phyloP scores from a whole-genome alignment of 2,888 invertebrate genomes.

The Pristionchus mayeri region DNA sequence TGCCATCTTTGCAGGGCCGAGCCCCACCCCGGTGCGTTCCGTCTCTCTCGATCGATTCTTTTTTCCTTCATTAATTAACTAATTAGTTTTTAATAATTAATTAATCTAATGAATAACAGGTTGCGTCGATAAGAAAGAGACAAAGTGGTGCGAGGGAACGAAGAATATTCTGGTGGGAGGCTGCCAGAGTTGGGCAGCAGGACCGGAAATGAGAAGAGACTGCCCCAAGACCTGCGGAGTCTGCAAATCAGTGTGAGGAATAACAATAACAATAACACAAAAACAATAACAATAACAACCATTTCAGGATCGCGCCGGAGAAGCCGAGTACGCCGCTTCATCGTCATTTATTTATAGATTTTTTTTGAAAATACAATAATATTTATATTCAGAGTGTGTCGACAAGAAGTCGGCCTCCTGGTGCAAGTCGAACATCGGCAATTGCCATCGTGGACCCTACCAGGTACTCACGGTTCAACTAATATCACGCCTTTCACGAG shows the following conservation, averaged over 20 bases:
- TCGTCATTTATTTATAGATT: background rate
- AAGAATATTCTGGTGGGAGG: too few relatives aligned
- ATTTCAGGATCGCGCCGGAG: constrained; percentile 11
- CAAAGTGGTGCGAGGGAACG: too few relatives aligned
- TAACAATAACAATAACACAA: background rate
- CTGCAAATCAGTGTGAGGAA: background rate
- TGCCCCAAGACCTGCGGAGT: background rate
- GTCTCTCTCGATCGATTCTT: background rate
- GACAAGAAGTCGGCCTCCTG: background rate
- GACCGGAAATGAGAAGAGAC: background rate
- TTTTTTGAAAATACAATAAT: background rate
- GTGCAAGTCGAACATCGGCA: background rate
- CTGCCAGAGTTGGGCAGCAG: too few relatives aligned
- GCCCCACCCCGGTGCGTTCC: background rate
- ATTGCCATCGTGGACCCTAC: background rate
- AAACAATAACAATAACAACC: background rate
- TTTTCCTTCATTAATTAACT: background rate
- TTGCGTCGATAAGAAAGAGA: too few relatives aligned
- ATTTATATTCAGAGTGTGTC: constrained; percentile 1
- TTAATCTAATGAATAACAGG: background rate
- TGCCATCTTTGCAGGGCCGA: constrained; percentile 17
- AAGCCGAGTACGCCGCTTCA: background rate
- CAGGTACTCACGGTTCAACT: background rate
- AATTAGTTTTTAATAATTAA: background rate
- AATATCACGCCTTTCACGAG: too few relatives aligned